Conservation (phyloP, 2,113 vertebrate species). For the Microcebus jonahi region DNA sequence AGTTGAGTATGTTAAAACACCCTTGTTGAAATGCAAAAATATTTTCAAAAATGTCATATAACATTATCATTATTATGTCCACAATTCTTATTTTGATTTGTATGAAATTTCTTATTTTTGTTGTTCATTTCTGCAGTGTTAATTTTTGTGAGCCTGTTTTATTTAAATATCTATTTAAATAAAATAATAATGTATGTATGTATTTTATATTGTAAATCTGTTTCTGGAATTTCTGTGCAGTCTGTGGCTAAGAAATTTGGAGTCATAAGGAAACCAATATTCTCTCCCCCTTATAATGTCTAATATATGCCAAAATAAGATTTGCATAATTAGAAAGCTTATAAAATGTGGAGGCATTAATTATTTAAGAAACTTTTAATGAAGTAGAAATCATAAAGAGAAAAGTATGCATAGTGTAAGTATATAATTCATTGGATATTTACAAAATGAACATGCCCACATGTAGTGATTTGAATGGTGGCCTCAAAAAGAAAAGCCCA, state of each 20-base stretch:
- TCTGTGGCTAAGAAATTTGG: neutral
- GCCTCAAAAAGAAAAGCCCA: neutral
- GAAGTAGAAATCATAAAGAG: neutral
- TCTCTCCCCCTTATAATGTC: neutral
- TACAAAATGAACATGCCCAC: neutral
- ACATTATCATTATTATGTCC: neutral
- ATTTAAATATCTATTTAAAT: neutral
- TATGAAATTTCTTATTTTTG: neutral
- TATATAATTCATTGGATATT: neutral
- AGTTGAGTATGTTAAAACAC: neutral
- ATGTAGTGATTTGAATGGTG: neutral
- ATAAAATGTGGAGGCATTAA: neutral
- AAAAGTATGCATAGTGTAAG: neutral
- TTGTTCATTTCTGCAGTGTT: neutral
- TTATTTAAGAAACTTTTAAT: neutral
- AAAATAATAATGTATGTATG: neutral
- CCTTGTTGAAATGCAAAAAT: neutral
- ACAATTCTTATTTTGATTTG: neutral
- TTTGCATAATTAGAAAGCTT: neutral
- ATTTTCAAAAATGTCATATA: neutral
- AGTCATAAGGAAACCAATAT: neutral
- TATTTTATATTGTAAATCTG: neutral
- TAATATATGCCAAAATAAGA: neutral
- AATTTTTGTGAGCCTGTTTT: neutral
- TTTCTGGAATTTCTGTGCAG: neutral